Evolutionary conservation across 1,140 invertebrate species (phyloP), one percentile per base, ranked within the genome.

Genomic region (Choristoneura fumiferana): DNA sequence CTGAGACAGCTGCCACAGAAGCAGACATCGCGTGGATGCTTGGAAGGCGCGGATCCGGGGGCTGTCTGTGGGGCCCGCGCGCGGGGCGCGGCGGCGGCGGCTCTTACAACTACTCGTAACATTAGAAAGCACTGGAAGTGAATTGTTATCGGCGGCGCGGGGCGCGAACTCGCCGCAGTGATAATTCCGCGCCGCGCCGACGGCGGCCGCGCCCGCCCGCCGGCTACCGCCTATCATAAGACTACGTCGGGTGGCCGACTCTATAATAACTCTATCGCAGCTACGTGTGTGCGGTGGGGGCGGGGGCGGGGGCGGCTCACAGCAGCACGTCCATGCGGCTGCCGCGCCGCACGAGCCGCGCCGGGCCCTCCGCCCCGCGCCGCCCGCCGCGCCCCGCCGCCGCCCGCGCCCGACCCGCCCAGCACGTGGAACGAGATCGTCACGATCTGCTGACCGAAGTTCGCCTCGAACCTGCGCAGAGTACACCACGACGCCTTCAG

Each of bases 301-400:
- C 22, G 54, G 29, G 4, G 9, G 40, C 22, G 12, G 35, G 37
- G 33, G 35, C 1, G 34, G 10, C 76, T 94, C 92, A 95, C 83
- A 95, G 92, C 76, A 94, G 91, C 70, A 96, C 93, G 89, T 96
- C 95, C 93, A 96, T 94, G 74, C 93, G 93, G 87, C 94, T 94
- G 66, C 92, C 94, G 90, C 94, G 94, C 15, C 95, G 91, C 62
- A 93, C 83, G 93, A 92, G 57, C 77, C 62, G 84, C 93, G 92
- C 65, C 93, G 91, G 56, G 93, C 91, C n/a, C n/a, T n/a, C n/a
- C n/a, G n/a, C n/a, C n/a, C 92, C 94, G 90, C 94, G 94, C 15
- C 95, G 91, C 62, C 93, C 83, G 93, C 92, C n/a, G n/a, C n/a
- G 57, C 77, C 62, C 84, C 93, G 92, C 65, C 93, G 91, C 56